Evolutionary conservation across 2,888 invertebrate species (phyloP).

Genomic region (Ptilodon capucinus): DNA sequence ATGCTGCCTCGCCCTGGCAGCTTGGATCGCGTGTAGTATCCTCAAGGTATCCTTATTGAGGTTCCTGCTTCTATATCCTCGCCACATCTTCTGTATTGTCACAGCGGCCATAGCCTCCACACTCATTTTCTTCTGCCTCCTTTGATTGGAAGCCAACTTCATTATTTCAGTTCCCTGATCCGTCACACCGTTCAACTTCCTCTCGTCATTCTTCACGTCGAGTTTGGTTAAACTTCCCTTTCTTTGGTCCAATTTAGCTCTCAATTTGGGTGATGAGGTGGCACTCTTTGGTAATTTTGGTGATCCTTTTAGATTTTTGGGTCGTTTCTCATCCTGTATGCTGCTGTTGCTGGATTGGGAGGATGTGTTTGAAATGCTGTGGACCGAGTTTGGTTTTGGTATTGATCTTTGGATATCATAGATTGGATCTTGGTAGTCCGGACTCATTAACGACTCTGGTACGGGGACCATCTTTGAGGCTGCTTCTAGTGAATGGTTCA

Average conservation of each 20-base stretch:
- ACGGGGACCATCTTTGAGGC: slow-evolving; percentile 94
- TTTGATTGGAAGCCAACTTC: slow-evolving; percentile 68
- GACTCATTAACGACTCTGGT: slow-evolving; percentile 93
- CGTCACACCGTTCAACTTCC: slow-evolving; percentile 58
- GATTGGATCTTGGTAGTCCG: slow-evolving; percentile 85
- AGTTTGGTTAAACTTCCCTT: slow-evolving; percentile 65
- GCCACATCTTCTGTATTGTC: slow-evolving; percentile 93
- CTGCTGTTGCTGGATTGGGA: slow-evolving; percentile 69
- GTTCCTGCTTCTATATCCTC: slow-evolving; percentile 91
- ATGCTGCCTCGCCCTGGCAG: slow-evolving; percentile 90
- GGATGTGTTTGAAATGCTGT: slow-evolving; percentile 45
- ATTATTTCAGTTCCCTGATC: slow-evolving; percentile 64
- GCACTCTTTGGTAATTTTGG: slow-evolving; percentile 75
- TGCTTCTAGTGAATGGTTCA: slow-evolving; percentile 86
- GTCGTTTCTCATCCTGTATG: slow-evolving; percentile 56
- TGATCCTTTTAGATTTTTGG: slow-evolving; percentile 61
- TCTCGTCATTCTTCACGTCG: slow-evolving; percentile 51
- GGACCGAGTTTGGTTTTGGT: slow-evolving; percentile 53
- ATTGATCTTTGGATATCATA: slow-evolving; percentile 70
- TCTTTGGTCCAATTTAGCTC: slow-evolving; percentile 66
- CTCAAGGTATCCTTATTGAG: slow-evolving; percentile 86
- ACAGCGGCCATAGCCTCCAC: slow-evolving; percentile 84
- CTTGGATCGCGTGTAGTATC: slow-evolving; percentile 86
- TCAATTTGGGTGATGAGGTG: slow-evolving; percentile 72
- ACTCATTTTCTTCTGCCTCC: slow-evolving; percentile 68